Percentiles rank a stretch among this genome's conserved stretches.
Evolutionary conservation across 2,113 vertebrate genomes (phyloP).

Genomic region (Clupea harengus): DNA sequence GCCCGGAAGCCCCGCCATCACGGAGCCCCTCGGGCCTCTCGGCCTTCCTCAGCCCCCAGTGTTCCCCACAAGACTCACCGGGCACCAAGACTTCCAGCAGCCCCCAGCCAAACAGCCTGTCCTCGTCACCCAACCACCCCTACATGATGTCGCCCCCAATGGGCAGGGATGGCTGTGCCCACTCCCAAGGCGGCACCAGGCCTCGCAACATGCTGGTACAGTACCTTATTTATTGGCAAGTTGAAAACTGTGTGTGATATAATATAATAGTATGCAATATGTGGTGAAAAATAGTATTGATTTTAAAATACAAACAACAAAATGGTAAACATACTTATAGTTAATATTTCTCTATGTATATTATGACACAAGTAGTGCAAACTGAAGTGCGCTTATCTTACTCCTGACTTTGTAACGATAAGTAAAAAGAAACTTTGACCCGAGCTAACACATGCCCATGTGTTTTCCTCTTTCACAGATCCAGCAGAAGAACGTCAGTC

Average conservation of each 20-base stretch:
- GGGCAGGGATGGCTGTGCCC: conserved; percentile 72
- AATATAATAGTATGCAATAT: background rate
- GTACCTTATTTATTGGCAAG: background rate
- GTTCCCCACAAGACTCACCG: conserved; percentile 89
- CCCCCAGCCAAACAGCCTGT: conserved; percentile 83
- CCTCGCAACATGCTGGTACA: conserved; percentile 80
- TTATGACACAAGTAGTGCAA: no score
- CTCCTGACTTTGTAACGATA: no score
- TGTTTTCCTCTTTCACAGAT: conserved; percentile 49
- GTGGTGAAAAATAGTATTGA: background rate
- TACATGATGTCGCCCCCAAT: conserved; percentile 77
- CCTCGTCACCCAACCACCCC: conserved; percentile 83
- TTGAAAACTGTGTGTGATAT: background rate
- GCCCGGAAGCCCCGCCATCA: conserved; percentile 69
- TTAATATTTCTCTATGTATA: no score
- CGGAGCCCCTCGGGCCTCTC: conserved; percentile 75
- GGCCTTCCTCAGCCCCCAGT: conserved; percentile 91
- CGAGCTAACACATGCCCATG: background rate
- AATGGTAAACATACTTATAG: background rate
- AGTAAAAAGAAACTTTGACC: background rate
- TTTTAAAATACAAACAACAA: background rate
- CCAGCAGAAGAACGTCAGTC: conserved; percentile 67
- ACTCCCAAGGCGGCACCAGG: conserved; percentile 65
- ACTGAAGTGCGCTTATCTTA: no score
- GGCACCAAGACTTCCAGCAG: conserved; percentile 75